Evolutionary conservation across 2,113 vertebrate genomes (phyloP), one percentile per base, ranked within the genome.

Genomic region (Leiothrix lutea): DNA sequence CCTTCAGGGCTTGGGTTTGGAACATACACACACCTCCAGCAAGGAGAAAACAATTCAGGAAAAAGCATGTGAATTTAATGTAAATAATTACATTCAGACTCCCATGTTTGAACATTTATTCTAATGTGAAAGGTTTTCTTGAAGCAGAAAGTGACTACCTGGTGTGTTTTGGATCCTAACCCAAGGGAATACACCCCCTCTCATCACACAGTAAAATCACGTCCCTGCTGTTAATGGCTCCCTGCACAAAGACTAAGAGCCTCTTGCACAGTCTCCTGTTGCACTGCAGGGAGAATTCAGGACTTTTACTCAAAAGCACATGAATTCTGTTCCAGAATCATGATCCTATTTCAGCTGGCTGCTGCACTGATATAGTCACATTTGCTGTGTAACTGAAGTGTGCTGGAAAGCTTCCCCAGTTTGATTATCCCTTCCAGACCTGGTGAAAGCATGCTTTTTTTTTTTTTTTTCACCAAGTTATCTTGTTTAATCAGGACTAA

Each of bases 401-500:
- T 60, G 26, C 72, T 96, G 88, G 92, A 97, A 90, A 81, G 19
- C 29, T 88, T 92, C 45, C 84, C 29, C 58, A 51, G 87, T 91
- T 80, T 92, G 89, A 82, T 85, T 95, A 94, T 95, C 62, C 71
- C 35, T 82, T 93, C 56, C 60, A 92, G 82, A 93, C n/a, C 35
- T 80, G 56, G 56, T 78, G 79, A 95, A 93, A 95, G 35, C 60
- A 56, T 64, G 50, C 9, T 3, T 14, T 12, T 40, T 26, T 50
- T 71, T 22, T 29, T 47, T 84, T n/a, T 70, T 94, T 62, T 11
- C 6, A 80, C 33, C 12, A 58, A 90, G 47, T 86, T 92, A 88
- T 92, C 92, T 93, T 94, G 75, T 90, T 96, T 92, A 95, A 96
- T 96, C 94, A 90, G 48, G 31, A 56, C 44, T 84, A 88, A 97